Base-by-base conservation (phyloP, 2,113 vertebrate genomes). In the Azemiops feae region DNA sequence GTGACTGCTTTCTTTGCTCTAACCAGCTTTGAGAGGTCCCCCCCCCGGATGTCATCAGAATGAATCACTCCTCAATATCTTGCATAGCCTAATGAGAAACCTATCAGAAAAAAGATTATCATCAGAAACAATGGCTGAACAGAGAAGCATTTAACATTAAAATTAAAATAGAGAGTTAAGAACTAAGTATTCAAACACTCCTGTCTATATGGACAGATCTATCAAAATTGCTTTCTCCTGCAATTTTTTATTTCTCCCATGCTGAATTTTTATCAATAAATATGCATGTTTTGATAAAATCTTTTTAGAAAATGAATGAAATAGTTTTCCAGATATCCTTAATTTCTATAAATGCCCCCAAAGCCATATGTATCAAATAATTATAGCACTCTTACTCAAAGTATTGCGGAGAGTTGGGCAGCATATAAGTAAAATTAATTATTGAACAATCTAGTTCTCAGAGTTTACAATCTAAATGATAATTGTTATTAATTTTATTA, bases 401-500 rank as follows among this genome's bases (percentile, higher is more conserved):
- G 69, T 8, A 9, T 39, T 34, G 18, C 39, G 69, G 34, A 22
- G 34, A 81, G 34, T 43, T 81, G 69, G 6, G 18, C 7, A 20
- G 5, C 34, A 39, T 39, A 81, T 20, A 74, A 74, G 1, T 81
- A 39, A 20, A 55, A n/a, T 85, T 54, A 64, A 30, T 0, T 1
- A 88, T 88, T 47, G 92, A 94, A 86, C 45, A 52, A 92, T 95
- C 85, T 85, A 54, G 60, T 88, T n/a, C 81, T 95, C 64, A 60
- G 11, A 93, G 54, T 53, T 95, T 95, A 92, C 94, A 85, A 90
- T 91, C 69, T 94, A 91, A 94, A 23, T 2, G 20, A 58, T 93
- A 23, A 89, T 95, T 95, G 93, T 11, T 92, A 87, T 43, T 53
- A 92, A 90, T 39, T 69, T 58, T 91, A 69, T 94, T 43, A 74